Conservation (phyloP, 2,888 invertebrate species). For the Diarsia rubi region DNA sequence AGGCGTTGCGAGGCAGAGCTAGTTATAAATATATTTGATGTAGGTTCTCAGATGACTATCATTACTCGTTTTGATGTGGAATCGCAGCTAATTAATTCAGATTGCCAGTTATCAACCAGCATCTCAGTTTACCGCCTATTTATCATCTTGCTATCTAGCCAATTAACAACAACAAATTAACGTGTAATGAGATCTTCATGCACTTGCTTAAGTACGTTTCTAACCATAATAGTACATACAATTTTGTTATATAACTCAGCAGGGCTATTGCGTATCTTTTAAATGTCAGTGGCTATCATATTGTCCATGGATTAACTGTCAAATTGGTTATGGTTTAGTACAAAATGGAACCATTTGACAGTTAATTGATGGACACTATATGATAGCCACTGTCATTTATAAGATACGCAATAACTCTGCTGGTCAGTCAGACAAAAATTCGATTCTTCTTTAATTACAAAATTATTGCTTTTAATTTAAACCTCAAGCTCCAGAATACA, state of each 20-base stretch:
- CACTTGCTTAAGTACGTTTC: not conserved
- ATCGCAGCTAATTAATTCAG: not conserved
- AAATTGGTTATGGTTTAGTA: no score
- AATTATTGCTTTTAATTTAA: not conserved
- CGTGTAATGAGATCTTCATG: not conserved
- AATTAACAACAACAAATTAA: slow-evolving; percentile 19
- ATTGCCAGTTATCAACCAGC: not conserved
- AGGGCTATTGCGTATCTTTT: no score
- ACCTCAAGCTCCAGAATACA: not conserved
- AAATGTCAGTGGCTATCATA: no score
- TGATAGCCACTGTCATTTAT: no score
- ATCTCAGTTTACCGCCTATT: not conserved
- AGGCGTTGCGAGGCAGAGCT: no score
- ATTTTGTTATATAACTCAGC: not conserved
- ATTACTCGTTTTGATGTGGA: not conserved
- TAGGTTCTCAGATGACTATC: not conserved
- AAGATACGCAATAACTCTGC: no score
- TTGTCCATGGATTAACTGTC: no score
- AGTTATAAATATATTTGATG: no score
- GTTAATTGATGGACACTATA: no score
- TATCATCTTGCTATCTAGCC: slow-evolving; percentile 4
- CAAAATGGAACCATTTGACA: no score
- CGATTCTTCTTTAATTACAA: not conserved
- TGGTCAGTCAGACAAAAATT: not conserved
- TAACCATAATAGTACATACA: not conserved